Conservation (phyloP, 2,797 vertebrate species). For the Catharus ustulatus region DNA sequence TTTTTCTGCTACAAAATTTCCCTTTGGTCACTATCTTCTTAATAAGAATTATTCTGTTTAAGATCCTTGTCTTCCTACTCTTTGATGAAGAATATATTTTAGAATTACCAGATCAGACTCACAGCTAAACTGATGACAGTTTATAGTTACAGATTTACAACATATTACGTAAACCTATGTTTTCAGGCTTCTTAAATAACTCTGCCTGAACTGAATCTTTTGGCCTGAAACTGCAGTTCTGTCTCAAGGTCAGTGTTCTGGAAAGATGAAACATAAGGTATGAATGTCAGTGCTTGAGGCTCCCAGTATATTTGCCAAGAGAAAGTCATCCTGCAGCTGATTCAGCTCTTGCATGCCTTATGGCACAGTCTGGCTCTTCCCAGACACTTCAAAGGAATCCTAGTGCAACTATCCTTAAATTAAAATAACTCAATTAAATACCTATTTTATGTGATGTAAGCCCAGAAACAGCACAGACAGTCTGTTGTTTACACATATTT, state of each 20-base stretch:
- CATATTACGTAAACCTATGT: not conserved
- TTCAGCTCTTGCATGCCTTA: not conserved
- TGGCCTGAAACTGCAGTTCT: not conserved
- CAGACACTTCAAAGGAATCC: not conserved
- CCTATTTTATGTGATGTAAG: not conserved
- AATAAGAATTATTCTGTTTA: not conserved
- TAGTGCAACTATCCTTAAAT: not conserved
- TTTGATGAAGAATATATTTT: not conserved
- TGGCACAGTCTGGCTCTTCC: not conserved
- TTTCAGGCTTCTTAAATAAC: slow-evolving; percentile 13
- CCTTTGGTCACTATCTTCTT: not conserved
- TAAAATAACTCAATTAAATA: not conserved
- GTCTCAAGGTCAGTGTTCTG: slow-evolving; percentile 17
- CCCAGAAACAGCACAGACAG: not conserved
- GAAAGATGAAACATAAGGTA: slow-evolving; percentile 19
- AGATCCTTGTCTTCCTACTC: not conserved
- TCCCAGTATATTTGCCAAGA: not conserved
- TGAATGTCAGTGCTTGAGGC: not conserved
- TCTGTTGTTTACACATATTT: not conserved
- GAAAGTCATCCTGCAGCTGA: not conserved
- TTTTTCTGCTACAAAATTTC: not conserved
- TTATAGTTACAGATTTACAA: not conserved
- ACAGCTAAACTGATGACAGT: not conserved
- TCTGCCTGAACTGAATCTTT: not conserved
- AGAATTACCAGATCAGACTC: not conserved